A percentile compares a stretch with the other conserved stretches of the same genome.
Evolutionary conservation across 2,113 vertebrate species (phyloP).

Genomic region (Oophaga pumilio): DNA sequence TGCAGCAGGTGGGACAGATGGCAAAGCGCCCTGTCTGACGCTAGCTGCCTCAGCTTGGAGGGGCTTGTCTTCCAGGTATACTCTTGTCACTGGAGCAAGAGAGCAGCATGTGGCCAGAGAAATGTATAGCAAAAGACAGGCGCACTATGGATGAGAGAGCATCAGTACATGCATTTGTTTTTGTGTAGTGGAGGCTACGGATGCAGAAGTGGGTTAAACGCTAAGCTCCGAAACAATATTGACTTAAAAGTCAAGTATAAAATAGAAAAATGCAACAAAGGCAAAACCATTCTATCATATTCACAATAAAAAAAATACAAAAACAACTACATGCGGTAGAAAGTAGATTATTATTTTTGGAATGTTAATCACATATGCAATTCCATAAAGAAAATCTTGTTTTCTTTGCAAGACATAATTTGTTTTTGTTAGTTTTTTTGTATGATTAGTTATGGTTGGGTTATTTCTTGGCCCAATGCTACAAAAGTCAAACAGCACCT

Average conservation of each 20-base stretch:
- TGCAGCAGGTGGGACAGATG: conserved; percentile 89
- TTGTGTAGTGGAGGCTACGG: not conserved
- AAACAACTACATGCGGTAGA: not conserved
- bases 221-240: not conserved
- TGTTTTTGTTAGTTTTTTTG: too few species aligned
- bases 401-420: not conserved
- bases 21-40: conserved; percentile 78
- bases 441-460: not conserved
- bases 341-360: not conserved
- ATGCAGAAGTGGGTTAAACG: not conserved
- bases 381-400: not conserved
- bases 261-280: not conserved
- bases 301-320: not conserved
- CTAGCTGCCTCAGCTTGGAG: conserved; percentile 73
- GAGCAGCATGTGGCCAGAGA: conserved; percentile 58
- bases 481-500: not conserved
- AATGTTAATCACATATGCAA: not conserved
- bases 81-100: conserved; percentile 72
- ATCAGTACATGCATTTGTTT: not conserved
- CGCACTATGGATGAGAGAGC: conserved; percentile 22
- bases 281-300: not conserved
- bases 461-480: not conserved
- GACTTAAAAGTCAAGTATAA: not conserved
- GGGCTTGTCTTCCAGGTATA: conserved; percentile 80
- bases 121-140: not conserved